Evolutionary conservation across 23 tunicate species (phyloP).

Genomic region (Clavelina lepadiformis): DNA sequence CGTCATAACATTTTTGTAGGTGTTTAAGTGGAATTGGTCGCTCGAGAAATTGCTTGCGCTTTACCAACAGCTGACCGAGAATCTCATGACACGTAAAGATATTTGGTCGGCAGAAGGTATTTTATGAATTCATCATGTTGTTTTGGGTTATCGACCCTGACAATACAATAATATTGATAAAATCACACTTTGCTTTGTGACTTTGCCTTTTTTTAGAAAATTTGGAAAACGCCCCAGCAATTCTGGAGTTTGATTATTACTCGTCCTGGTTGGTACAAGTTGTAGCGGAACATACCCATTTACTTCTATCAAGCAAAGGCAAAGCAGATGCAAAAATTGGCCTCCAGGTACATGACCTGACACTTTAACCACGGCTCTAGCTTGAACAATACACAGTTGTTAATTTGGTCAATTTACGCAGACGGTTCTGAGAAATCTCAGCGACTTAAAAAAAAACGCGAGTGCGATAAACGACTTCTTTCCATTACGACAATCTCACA

Average conservation of each 20-base stretch:
- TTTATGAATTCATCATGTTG: background rate
- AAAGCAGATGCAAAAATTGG: conserved; percentile 3
- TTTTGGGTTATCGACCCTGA: background rate
- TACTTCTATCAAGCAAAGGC: conserved; percentile 5
- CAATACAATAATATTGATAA: no score
- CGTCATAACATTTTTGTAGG: conserved; percentile 10
- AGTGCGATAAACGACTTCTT: no score
- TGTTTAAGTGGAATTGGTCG: conserved; percentile 59
- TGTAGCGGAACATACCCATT: conserved; percentile 29
- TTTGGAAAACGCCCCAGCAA: no score
- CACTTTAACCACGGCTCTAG: no score
- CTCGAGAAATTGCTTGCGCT: conserved; percentile 29
- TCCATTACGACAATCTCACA: conserved; percentile 20
- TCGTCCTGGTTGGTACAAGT: conserved; percentile 35
- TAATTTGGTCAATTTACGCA: no score
- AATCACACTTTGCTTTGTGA: no score
- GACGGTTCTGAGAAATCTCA: no score
- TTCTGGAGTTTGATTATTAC: conserved; percentile 24
- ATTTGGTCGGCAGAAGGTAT: conserved; percentile 7
- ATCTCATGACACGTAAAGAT: conserved; percentile 29
- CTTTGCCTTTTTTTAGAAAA: no score
- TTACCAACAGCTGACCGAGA: conserved; percentile 44
- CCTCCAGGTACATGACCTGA: conserved; percentile 15
- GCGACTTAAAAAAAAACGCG: no score
- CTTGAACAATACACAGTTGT: no score